Evolutionary conservation across 1,140 invertebrate species (phyloP), one percentile per base, ranked within the genome.

Genomic region (Ceratoteleas bidentatus): DNA sequence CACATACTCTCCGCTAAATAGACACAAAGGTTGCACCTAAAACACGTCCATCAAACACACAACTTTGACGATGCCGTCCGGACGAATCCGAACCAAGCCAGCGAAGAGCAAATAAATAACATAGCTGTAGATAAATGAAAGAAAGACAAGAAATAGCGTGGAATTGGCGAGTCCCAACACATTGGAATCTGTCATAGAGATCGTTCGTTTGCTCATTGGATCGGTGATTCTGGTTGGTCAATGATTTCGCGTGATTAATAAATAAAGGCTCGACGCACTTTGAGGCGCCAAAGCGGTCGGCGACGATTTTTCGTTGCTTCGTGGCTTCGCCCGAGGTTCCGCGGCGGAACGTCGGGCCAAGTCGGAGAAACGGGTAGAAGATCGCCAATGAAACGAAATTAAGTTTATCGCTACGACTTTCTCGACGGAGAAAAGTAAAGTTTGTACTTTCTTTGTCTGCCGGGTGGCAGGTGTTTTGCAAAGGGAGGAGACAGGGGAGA

Each of bases 171-270:
- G 13, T 61, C 34, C 57, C 40, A 62, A 62, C 53, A 73, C n/a
- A 61, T 54, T 74, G 77, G 77, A 80, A 80, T 80, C 50, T 56
- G 47, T 68, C 33, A 53, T 43, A 24, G 76, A 79, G 76, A 79
- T 79, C 76, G 66, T 79, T 72, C 15, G 68, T 78, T 78, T 70
- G 65, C 52, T 77, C 50, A 10, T 70, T 57, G 33, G 49, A 57
- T 0, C 33, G 13, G 64, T 32, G n/a, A 43, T 8, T 24, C 34
- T 13, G 6, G 24, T 56, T 49, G 9, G 54, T 33, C 2, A 47
- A 36, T 62, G 40, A 56, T 38, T 57, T 45, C 32, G 50, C 16
- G 16, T 58, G 9, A 45, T 52, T n/a, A 68, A 68, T 57, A 62
- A 77, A 77, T 56, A 56, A 13, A n/a, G n/a, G n/a, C n/a, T n/a